A percentile compares a stretch with the other conserved stretches of the same genome.
phyloP scores from a whole-genome alignment of 1,140 invertebrate species.

The Aplysia californica region DNA sequence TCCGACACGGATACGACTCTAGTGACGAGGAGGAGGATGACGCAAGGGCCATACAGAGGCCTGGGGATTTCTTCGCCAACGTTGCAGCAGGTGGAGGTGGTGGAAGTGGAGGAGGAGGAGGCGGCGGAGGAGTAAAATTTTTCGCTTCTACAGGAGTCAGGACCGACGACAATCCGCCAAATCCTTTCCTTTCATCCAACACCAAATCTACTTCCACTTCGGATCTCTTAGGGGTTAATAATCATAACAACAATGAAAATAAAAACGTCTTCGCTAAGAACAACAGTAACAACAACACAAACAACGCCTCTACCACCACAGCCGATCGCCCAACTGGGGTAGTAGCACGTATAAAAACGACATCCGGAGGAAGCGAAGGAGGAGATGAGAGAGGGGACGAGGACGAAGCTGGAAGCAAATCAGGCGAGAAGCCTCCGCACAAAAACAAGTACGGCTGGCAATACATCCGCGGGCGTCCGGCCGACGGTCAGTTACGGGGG shows the following conservation, averaged over 20 bases:
- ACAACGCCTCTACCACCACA: neutral
- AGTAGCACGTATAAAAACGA: too few species aligned
- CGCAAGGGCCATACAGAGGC: neutral
- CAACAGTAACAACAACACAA: neutral
- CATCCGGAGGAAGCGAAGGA: conserved; percentile 22
- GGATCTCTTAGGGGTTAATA: too few species aligned
- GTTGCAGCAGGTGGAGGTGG: too few species aligned
- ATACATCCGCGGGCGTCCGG: conserved; percentile 24
- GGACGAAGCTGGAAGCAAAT: conserved; percentile 1
- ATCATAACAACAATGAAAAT: neutral
- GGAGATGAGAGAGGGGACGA: conserved; percentile 26
- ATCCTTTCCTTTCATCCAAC: neutral
- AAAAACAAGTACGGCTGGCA: conserved; percentile 36
- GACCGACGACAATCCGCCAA: neutral
- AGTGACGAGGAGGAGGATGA: neutral
- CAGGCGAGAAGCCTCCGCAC: conserved; percentile 11
- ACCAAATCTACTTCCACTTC: neutral
- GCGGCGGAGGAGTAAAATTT: too few species aligned
- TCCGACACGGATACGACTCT: neutral
- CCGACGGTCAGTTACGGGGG: conserved; percentile 4
- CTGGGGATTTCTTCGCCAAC: too few species aligned
- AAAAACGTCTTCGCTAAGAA: neutral
- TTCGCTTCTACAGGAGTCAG: too few species aligned
- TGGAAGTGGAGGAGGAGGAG: too few species aligned
- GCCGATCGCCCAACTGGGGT: too few species aligned